Base-by-base conservation (phyloP, 2,113 vertebrate genomes). In the Platysteira castanea region DNA sequence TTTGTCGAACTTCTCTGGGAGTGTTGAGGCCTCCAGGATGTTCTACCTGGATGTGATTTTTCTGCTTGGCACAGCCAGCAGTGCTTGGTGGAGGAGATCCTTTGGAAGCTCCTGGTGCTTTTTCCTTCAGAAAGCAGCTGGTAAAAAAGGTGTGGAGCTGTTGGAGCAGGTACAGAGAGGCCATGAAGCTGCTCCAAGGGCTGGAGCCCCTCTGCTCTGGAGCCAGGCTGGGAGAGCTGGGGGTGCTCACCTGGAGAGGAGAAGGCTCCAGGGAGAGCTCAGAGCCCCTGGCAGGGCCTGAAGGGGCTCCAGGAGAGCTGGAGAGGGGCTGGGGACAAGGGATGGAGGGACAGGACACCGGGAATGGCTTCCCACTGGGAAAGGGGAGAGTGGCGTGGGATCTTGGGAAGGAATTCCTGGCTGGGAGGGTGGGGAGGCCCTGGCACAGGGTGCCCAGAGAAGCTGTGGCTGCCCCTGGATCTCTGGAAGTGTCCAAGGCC, bases 201-300 rank as follows among this genome's bases (percentile, higher is more conserved):
- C 35, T 69, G 63, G 46, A 75, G 59, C 30, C 30, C 42, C 44
- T 83, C 50, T 59, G 54, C 44, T 61, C 37, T 54, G 64, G 49
- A 35, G 35, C 18, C 76, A 46, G 68, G 33, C 33, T 82, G 77
- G 68, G 86, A 67, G 28, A 74, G 68, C 77, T 89, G 77, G 86
- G 52, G 1, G 1, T 28, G 42, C 2, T 81, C 76, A 0, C 7
- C 27, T 65, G 76, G 67, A 73, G 17, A 80, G 1, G 49, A 0
- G 24, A 49, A 64, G 17, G 30, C 0, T 56, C 26, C 50, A 64
- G 67, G 49, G 35, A 87, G 41, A 56, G n/a, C 42, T 64, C 4
- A 49, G 57, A 70, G 64, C 56, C 60, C 52, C 60, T 85, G 3
- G 0, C 82, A 75, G 60, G 19, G 30, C 63, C 42, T 63, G 1